Conservation (phyloP, 2,113 vertebrate genomes). For the Egretta garzetta region DNA sequence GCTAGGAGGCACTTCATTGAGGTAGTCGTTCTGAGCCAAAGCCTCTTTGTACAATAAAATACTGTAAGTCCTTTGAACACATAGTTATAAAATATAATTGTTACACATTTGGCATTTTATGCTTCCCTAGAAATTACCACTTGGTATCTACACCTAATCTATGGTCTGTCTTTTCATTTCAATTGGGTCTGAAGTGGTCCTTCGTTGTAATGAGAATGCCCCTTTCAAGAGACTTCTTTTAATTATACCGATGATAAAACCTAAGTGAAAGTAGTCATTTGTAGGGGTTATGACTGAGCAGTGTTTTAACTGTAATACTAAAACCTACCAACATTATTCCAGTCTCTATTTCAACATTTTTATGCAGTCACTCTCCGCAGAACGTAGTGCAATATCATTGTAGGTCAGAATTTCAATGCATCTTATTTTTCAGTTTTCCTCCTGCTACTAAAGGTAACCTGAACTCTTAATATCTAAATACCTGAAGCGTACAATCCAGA, state of each 20-base stretch:
- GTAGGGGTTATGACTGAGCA: conserved; percentile 69
- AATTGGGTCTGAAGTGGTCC: conserved; percentile 76
- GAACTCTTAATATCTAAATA: neutral
- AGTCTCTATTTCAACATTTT: conserved; percentile 67
- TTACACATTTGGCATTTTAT: conserved; percentile 75
- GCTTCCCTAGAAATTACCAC: conserved; percentile 70
- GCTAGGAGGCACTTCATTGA: neutral
- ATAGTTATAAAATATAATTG: conserved; percentile 73
- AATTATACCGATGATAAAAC: conserved; percentile 73
- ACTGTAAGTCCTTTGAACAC: conserved; percentile 63
- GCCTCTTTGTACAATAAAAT: conserved; percentile 56
- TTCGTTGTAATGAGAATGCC: conserved; percentile 75
- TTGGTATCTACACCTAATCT: conserved; percentile 71
- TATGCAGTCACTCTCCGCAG: conserved; percentile 38
- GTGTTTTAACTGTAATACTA: conserved; percentile 59
- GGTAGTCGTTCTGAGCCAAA: conserved; percentile 10
- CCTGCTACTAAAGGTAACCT: neutral
- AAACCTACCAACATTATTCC: conserved; percentile 63
- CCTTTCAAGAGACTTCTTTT: conserved; percentile 75
- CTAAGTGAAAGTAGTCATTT: conserved; percentile 73
- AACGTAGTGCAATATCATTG: conserved; percentile 10
- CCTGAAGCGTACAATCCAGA: neutral
- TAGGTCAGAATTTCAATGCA: conserved; percentile 17
- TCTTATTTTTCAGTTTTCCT: conserved; percentile 37
- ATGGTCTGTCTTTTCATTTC: conserved; percentile 70